Evolutionary conservation across 2,113 vertebrate species (phyloP), one percentile per base, ranked within the genome.

Genomic region (Lonchura striata): DNA sequence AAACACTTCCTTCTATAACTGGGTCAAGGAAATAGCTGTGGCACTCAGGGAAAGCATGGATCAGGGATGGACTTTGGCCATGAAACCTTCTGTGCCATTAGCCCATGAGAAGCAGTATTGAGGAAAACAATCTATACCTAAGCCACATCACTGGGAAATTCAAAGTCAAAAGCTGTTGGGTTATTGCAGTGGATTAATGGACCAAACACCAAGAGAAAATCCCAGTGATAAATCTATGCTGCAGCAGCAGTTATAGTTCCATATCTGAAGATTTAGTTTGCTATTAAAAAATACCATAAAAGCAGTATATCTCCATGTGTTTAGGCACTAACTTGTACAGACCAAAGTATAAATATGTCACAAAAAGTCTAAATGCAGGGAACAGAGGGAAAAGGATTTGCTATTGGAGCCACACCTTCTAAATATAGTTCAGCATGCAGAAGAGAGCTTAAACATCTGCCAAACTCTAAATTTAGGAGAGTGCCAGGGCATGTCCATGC

Each of bases 381-480:
- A 88, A 75, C 10, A 41, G 65, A 86, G 31, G 35, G 52, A 10
- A 90, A 86, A 78, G 28, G 49, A 75, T 28, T 56, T 84, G 47
- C 46, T 53, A 3, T 28, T 46, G 50, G 23, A 82, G 15, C 28
- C 57, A 49, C 37, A 68, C 44, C 52, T 94, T 84, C 88, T 91
- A 94, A 97, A 97, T 81, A 82, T 68, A 89, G 53, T 11, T 59
- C 68, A 90, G 53, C 3, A 0, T 59, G 72, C 46, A 80, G 59
- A 93, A 85, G 22, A 52, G 21, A 82, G n/a, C 21, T 42, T 59
- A 47, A 66, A 90, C 50, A 65, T 47, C 52, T 96, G 65, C 60
- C 88, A 88, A 7, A 71, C 35, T 74, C 52, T 86, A 94, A 94
- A 95, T 93, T 82, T 84, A 94, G 91, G 77, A 92, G 70, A 85